Evolutionary conservation across 2,113 vertebrate species (phyloP).

Genomic region (human (Homo sapiens)): DNA sequence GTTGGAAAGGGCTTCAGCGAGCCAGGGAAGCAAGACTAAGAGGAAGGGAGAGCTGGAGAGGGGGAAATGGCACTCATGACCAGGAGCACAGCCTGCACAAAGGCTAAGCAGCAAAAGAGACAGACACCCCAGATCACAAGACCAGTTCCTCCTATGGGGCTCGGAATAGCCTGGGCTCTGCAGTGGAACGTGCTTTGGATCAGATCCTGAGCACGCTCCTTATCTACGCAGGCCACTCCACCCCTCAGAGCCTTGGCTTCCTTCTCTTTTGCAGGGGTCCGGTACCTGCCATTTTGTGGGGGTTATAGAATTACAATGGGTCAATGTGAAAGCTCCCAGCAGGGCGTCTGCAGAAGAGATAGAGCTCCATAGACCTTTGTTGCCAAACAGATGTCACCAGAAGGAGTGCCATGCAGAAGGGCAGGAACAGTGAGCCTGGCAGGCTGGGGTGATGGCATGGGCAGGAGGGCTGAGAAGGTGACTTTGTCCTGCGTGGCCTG

Average conservation of each 20-base stretch:
- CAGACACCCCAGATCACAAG: neutral
- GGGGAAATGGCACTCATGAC: rapidly evolving
- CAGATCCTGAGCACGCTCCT: neutral
- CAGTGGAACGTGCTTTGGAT: neutral
- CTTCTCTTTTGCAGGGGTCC: neutral
- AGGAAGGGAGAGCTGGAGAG: neutral
- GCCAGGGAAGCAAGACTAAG: neutral
- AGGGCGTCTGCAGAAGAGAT: rapidly evolving
- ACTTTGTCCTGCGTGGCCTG: neutral
- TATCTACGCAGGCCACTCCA: neutral
- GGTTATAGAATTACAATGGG: neutral
- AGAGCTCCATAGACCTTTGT: neutral
- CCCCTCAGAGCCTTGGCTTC: neutral
- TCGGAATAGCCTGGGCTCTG: neutral
- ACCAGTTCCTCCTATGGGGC: neutral
- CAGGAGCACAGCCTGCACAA: neutral
- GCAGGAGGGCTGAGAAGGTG: neutral
- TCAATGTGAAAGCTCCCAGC: neutral
- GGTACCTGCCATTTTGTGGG: neutral
- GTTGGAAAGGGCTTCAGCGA: neutral
- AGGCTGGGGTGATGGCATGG: neutral
- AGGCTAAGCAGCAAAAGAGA: neutral
- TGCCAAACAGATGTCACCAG: neutral
- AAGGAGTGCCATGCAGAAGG: neutral
- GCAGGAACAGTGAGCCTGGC: neutral